Evolutionary conservation across 2,888 invertebrate genomes (phyloP), one percentile per base, ranked within the genome.

Genomic region (Plebejus anna): DNA sequence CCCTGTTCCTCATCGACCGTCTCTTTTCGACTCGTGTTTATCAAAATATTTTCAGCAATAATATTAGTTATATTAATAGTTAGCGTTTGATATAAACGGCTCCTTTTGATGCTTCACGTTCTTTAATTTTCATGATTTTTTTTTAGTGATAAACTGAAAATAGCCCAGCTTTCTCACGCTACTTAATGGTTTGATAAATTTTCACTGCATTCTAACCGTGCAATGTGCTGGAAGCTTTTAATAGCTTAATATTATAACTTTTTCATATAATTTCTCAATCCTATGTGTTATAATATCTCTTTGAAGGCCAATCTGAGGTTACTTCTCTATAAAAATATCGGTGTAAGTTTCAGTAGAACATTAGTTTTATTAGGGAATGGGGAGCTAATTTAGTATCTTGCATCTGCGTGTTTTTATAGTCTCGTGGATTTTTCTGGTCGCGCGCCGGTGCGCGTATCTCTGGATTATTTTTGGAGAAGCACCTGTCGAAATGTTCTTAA

Each of bases 1-100:
- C 91, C 90, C 91, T 89, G 89, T 90, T 90, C 89, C 84, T 89
- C 89, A 86, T 83, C 87, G 81, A 83, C 83, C 84, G 89, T 87
- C 86, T 84, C 88, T 87, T 86, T 87, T 86, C 85, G 84, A 83
- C 86, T 85, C 85, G 55, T 51, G 70, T 42, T 42, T 71, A 71
- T 42, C 38, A 71, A 71, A 42, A 22, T 71, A 42, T 71, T 71
- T 71, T n/a, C 42, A n/a, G 42, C 22, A 42, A 42, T 38, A n/a
- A 70, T 16, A 61, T 28, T 28, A 61, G 3, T 28, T 22, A 9
- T 9, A 9, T 9, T 28, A 9, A 61, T 36, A 36, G 13, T 66
- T 36, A 16, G 11, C 28, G 22, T 32, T 36, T 66, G 2, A 66
- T 66, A 36, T 66, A 32, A 32, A 32, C 32, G 32, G 4, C 28